phyloP scores from a whole-genome alignment of 1,140 invertebrate genomes.

The Heliconius hewitsoni region DNA sequence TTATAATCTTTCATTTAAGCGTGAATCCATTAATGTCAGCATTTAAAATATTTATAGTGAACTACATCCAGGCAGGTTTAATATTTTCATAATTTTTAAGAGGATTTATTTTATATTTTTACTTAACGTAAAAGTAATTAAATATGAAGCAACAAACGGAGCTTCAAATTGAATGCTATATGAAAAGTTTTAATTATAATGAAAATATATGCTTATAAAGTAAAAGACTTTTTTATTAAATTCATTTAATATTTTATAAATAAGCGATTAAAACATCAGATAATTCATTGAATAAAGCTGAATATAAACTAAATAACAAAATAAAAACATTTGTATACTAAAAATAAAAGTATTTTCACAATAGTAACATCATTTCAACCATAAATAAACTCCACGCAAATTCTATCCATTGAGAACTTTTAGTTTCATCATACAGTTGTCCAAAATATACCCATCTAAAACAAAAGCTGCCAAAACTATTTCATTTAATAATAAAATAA shows the following conservation, averaged over 20 bases:
- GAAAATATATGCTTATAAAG: neutral
- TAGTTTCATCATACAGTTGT: slow-evolving; percentile 1
- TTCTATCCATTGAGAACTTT: slow-evolving; percentile 5
- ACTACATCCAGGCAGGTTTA: neutral
- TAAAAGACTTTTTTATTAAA: neutral
- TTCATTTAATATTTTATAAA: too few relatives aligned
- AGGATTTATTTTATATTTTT: neutral
- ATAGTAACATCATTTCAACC: neutral
- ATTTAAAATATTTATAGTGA: slow-evolving; percentile 2
- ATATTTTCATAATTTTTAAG: neutral
- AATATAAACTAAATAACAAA: neutral
- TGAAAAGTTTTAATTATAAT: neutral
- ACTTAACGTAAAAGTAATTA: neutral
- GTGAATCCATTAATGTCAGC: slow-evolving; percentile 1
- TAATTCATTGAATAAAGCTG: neutral
- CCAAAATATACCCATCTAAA: slow-evolving; percentile 15
- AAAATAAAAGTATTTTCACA: neutral
- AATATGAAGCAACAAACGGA: neutral
- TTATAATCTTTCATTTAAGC: neutral
- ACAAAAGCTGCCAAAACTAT: slow-evolving; percentile 33
- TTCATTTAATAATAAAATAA: slow-evolving; percentile 39
- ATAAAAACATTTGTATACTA: neutral
- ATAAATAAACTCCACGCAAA: neutral
- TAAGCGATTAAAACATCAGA: too few relatives aligned
- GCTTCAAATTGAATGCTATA: too few relatives aligned